Evolutionary conservation across 92 coral and sea anemone genomes (phyloP), one percentile per base, ranked within the genome.

Genomic region (Micromussa lordhowensis): DNA sequence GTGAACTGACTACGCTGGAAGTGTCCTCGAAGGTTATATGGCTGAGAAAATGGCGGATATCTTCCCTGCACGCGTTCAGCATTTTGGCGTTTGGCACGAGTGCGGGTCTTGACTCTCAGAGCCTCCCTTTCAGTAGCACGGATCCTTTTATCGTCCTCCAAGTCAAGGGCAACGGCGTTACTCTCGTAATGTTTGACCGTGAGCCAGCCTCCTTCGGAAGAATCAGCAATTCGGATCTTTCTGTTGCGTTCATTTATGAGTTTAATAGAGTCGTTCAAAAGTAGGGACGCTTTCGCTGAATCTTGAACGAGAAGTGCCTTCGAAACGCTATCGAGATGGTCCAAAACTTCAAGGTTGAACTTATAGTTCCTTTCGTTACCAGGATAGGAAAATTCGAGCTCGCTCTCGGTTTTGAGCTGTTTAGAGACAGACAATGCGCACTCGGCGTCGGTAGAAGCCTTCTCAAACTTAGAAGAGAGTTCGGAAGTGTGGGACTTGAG

Each of bases 141-240:
- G 40, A 84, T 84, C 68, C 40, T 66, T 35, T 78, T 89, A 48
- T 89, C 80, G 89, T 89, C 38, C 38, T 36, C 38, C 38, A 36
- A 36, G 38, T 2, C 85, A 10, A 84, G 31, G n/a, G 92, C 85
- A 26, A 71, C 92, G 19, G 92, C 69, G 63, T 77, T 64, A 24
- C 61, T 26, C 19, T 85, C 90, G 93, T 80, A 90, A 30, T 90
- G 93, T 55, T 90, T 70, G 13, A 85, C 35, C 12, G 90, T 90
- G 24, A 90, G 36, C 93, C 90, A 90, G 24, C 90, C 93, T n/a
- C 80, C 90, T 10, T 89, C 85, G 68, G 92, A 89, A 24, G 89
- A 74, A 78, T 89, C 92, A 7, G 88, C 84, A 58, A 89, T 82
- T 48, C 84, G 18, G 26, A 36, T 36, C 2, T n/a, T 24, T 68